Base-by-base conservation (phyloP, 2,888 invertebrate genomes). In the Neuroscelio doddi region DNA sequence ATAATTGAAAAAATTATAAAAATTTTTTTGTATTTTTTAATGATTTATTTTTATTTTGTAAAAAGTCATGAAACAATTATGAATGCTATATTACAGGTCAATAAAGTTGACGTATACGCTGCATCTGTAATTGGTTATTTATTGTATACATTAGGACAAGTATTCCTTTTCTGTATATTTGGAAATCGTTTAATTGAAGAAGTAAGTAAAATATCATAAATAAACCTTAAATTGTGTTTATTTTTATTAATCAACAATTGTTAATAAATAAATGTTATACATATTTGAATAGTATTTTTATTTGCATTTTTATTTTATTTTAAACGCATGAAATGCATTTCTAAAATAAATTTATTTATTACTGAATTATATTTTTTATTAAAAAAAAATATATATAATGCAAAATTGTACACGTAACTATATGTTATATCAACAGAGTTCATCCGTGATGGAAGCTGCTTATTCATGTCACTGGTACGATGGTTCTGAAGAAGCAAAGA, bases 401-500 rank as follows among this genome's bases (percentile, higher is more conserved):
- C n/a, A n/a, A 21, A 21, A 21, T 3, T 5, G 21, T 5, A 21
- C 21, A 21, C 21, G 21, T 3, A 21, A 9, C n/a, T 15, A n/a
- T 17, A 29, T 38, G n/a, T 1, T 34, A 29, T 3, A 32, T 29
- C 76, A 78, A 34, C 80, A 94, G 93, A 94, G 94, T 77, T 94
- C 94, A 62, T 94, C 94, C 1, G 94, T 95, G 3, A 94, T 94
- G 94, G 94, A 95, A 85, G 94, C 94, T 0, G 94, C 94, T 0
- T 95, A 94, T 85, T 93, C 93, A 42, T 94, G 94, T 76, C 94
- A 94, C 70, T 95, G 94, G 94, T 95, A 94, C 81, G 94, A 94
- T 72, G 94, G 94, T 3, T 94, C 94, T 0, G 94, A 95, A 78
- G 94, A 95, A 78, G 94, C 94, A 0, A 94, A 94, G 84, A 94